A percentile compares a stretch with the other conserved stretches of the same genome.
Conservation (phyloP, 2,888 invertebrate genomes). For the Drosophila paucipuncta region DNA sequence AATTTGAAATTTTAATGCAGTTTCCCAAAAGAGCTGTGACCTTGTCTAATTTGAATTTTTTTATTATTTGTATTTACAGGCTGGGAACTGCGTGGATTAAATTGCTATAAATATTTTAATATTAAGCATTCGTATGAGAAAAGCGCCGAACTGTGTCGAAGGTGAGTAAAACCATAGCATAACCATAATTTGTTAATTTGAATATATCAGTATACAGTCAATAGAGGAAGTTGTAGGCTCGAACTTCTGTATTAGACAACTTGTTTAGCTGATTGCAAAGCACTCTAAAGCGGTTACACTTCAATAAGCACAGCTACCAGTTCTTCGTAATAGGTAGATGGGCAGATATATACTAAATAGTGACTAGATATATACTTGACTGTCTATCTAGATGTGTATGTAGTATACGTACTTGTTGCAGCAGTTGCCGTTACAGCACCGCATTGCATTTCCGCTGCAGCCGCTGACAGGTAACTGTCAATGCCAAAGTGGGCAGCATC, state of each 20-base stretch:
- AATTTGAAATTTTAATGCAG: slow-evolving; percentile 18
- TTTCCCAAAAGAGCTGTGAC: slow-evolving; percentile 46
- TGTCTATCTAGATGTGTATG: slow-evolving; percentile 11
- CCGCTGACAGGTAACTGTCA: slow-evolving; percentile 76
- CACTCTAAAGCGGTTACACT: slow-evolving; percentile 52
- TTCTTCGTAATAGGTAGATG: slow-evolving; percentile 49
- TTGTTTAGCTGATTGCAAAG: slow-evolving; percentile 37
- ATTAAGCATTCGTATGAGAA: slow-evolving; percentile 98
- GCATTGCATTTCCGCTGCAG: slow-evolving; percentile 75
- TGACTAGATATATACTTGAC: slow-evolving; percentile 1
- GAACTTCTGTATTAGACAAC: slow-evolving; percentile 34
- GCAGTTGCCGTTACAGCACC: slow-evolving; percentile 74
- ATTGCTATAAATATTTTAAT: slow-evolving; percentile 98
- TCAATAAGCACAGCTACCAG: slow-evolving; percentile 61
- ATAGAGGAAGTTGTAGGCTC: slow-evolving; percentile 62
- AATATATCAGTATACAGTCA: slow-evolving; percentile 22
- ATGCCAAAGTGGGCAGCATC: slow-evolving; percentile 70
- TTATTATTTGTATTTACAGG: slow-evolving; percentile 88
- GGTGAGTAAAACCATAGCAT: slow-evolving; percentile 87
- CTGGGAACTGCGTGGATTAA: slow-evolving; percentile 95
- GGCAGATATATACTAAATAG: slow-evolving; percentile 27
- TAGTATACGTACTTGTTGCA: slow-evolving; percentile 25
- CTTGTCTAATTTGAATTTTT: slow-evolving; percentile 52
- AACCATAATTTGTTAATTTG: slow-evolving; percentile 71
- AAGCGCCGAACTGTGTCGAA: slow-evolving; percentile 96